A percentile compares a stretch with the other conserved stretches of the same genome.
These are phyloP conservation scores for Lasiommata megera DNA, from an alignment of 2,888 invertebrate species.

Conservation along the genomic window DNA sequence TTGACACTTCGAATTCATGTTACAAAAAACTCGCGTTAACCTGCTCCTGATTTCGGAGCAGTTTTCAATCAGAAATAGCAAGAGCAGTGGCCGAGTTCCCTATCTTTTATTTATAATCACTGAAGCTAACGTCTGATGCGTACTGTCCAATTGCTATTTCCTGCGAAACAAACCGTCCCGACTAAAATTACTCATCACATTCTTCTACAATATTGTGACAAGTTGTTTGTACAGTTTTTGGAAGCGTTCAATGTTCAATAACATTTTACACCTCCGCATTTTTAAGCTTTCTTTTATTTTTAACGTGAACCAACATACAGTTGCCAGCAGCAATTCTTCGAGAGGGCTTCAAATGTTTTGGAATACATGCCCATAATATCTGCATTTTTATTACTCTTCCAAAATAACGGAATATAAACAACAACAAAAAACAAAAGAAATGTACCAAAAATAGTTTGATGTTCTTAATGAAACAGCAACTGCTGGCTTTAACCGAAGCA, in stretches of 20 bases:
- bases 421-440: too few relatives aligned
- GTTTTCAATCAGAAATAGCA: constrained; percentile 67
- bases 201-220: constrained; percentile 44
- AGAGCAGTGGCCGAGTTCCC: constrained; percentile 64
- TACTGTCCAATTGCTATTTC: constrained; percentile 54
- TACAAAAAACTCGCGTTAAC: constrained; percentile 44
- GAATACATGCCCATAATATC: too few relatives aligned
- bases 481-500: too few relatives aligned
- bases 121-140: constrained; percentile 49
- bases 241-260: constrained; percentile 14
- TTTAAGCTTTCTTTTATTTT: background rate
- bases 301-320: too few relatives aligned
- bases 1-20: constrained; percentile 52
- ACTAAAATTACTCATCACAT: constrained; percentile 46
- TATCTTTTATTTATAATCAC: constrained; percentile 67
- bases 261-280: background rate
- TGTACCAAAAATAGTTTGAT: too few relatives aligned
- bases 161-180: constrained; percentile 49
- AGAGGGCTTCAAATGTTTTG: too few relatives aligned
- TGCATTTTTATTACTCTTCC: too few relatives aligned
- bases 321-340: background rate
- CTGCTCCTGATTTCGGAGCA: constrained; percentile 62
- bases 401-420: too few relatives aligned
- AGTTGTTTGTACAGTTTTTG: constrained; percentile 29
- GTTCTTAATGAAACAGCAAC: too few relatives aligned